Conservation (phyloP, 2,888 invertebrate genomes). For the Cosmia pyralina region DNA sequence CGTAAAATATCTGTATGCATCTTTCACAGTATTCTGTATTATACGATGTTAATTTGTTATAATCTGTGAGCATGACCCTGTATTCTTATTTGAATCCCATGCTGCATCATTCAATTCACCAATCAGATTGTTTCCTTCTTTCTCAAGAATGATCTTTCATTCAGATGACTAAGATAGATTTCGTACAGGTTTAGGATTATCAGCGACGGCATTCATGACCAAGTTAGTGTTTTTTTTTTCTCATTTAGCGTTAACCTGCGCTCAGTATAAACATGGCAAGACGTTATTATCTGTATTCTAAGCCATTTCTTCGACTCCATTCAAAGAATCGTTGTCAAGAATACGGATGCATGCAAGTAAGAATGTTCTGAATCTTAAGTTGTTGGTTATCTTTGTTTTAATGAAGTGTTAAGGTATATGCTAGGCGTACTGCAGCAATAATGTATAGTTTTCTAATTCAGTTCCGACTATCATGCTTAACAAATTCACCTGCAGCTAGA, state of each 20-base stretch:
- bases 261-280: slow-evolving; percentile 11
- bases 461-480: slow-evolving; percentile 10
- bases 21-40: background rate
- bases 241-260: slow-evolving; percentile 7
- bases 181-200: slow-evolving; percentile 3
- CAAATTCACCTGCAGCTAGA: background rate
- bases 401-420: slow-evolving; percentile 3
- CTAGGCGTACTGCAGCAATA: slow-evolving; percentile 22
- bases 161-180: slow-evolving; percentile 14
- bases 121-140: background rate
- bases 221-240: slow-evolving; percentile 20
- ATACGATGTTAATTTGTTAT: background rate
- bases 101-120: slow-evolving; percentile 1
- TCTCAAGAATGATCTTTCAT: background rate
- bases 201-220: slow-evolving; percentile 7
- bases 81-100: background rate
- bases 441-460: slow-evolving; percentile 9
- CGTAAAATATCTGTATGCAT: background rate
- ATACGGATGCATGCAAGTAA: background rate
- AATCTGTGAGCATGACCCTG: background rate
- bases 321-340: background rate
- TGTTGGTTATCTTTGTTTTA: background rate
- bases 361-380: background rate
- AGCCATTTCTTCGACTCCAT: background rate
- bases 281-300: background rate